Conservation (phyloP, 2,113 vertebrate species). For the Ochotona princeps region DNA sequence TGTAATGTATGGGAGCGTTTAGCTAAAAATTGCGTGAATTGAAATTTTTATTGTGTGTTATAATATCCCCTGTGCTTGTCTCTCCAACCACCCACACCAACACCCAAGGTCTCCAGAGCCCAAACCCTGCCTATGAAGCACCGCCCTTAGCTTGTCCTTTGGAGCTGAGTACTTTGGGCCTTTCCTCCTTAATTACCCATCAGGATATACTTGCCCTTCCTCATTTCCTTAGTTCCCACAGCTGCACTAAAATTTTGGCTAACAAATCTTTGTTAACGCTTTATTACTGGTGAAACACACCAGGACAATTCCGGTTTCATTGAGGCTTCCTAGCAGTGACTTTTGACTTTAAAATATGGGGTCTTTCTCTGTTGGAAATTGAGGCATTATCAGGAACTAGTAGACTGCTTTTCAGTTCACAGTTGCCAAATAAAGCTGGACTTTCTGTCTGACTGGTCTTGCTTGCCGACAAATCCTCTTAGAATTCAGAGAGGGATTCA, state of each 20-base stretch:
- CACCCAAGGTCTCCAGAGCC: background rate
- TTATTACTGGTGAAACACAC: constrained; percentile 61
- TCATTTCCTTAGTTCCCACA: constrained; percentile 71
- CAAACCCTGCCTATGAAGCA: background rate
- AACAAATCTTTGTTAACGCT: constrained; percentile 59
- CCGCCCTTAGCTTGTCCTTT: background rate
- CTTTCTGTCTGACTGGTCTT: constrained; percentile 12
- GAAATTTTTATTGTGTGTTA: background rate
- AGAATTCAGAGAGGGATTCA: background rate
- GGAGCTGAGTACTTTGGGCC: background rate
- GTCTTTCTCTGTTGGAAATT: background rate
- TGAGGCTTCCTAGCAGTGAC: constrained; percentile 51
- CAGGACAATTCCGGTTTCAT: constrained; percentile 51
- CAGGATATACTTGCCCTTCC: constrained; percentile 72
- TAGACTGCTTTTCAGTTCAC: background rate
- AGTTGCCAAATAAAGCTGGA: background rate
- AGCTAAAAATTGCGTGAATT: background rate
- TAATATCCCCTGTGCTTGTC: background rate
- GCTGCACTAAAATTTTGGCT: constrained; percentile 61
- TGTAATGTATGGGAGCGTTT: background rate
- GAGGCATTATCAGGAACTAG: background rate
- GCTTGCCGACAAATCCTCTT: background rate
- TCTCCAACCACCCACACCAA: background rate
- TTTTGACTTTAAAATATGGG: constrained; percentile 49
- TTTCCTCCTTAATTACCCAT: constrained; percentile 64